Evolutionary conservation across 2,797 vertebrate species (phyloP), one percentile per base, ranked within the genome.

Genomic region (Selene dorsalis): DNA sequence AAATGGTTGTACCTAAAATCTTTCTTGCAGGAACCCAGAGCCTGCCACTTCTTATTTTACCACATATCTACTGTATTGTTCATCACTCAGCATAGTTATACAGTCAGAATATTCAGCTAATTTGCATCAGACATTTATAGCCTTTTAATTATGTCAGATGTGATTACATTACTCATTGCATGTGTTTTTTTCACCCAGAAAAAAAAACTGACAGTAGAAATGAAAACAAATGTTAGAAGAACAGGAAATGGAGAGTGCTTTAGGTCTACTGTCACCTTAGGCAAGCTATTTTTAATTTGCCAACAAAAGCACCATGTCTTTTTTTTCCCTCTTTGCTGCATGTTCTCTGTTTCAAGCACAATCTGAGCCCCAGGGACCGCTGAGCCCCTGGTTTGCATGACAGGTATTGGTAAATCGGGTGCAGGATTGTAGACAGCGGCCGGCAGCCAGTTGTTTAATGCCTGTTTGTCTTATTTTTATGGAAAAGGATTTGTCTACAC

Each of bases 231-330:
- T 73, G 71, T 82, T 86, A 69, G 48, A 85, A 81, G 65, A 58
- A 39, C 24, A 56, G 75, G 61, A 85, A 83, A 77, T 35, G 69
- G 64, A 80, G 68, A 76, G 61, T 38, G 77, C 76, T 90, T 81
- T 84, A 60, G 67, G 72, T 90, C 57, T 84, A 52, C 82, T 85
- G 89, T 91, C 90, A 92, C 92, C 85, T 83, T 38, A 85, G 90
- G 88, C 79, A 70, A 84, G 84, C 82, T 91, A 91, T 93, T 93
- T 93, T 90, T 91, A 91, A 91, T 92, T 91, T 89, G 77, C 77
- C 72, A 88, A 91, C 88, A 91, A 91, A 92, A 87, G 84, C 75
- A 17, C 6, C 62, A 17, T 52, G 50, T 80, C 65, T 47, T 47
- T 47, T n/a, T 74, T 53, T 69, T 48, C 55, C 26, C 18, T 48